Percentiles rank a stretch among this genome's conserved stretches.
phyloP scores from a whole-genome alignment of 2,888 invertebrate genomes.

The Campoplex nolae region DNA sequence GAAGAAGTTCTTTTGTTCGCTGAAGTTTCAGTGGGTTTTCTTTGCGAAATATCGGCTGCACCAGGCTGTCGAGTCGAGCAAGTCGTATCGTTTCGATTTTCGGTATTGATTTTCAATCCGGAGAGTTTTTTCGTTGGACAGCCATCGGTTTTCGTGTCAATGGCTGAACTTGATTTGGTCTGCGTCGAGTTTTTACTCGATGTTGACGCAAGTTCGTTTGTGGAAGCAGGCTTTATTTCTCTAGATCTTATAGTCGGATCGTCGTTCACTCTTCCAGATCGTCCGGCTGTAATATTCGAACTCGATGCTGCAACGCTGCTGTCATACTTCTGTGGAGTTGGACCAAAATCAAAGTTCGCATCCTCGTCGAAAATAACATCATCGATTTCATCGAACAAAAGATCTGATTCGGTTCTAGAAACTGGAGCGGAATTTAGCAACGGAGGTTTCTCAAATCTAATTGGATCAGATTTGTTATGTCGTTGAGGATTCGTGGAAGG shows the following conservation, averaged over 20 bases:
- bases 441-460: constrained; percentile 8
- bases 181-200: not conserved
- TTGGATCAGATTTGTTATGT: not conserved
- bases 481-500: not conserved
- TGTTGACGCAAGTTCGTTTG: not conserved
- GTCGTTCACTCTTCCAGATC: not conserved
- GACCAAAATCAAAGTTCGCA: not conserved
- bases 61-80: not conserved
- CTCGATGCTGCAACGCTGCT: not conserved
- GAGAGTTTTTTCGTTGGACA: constrained; percentile 12
- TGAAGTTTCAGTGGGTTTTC: not conserved
- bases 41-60: not conserved
- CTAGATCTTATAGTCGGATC: not conserved
- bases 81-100: not conserved
- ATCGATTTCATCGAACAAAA: constrained; percentile 62
- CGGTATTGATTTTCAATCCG: constrained; percentile 3
- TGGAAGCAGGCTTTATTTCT: not conserved
- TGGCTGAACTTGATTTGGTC: not conserved
- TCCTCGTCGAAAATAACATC: constrained; percentile 48
- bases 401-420: constrained; percentile 54
- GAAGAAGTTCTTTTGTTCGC: constrained; percentile 62
- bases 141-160: not conserved
- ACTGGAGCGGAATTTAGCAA: not conserved
- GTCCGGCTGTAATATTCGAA: not conserved
- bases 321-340: not conserved